Conservation (phyloP, 2,888 invertebrate species). For the Epistrophe grossulariae region DNA sequence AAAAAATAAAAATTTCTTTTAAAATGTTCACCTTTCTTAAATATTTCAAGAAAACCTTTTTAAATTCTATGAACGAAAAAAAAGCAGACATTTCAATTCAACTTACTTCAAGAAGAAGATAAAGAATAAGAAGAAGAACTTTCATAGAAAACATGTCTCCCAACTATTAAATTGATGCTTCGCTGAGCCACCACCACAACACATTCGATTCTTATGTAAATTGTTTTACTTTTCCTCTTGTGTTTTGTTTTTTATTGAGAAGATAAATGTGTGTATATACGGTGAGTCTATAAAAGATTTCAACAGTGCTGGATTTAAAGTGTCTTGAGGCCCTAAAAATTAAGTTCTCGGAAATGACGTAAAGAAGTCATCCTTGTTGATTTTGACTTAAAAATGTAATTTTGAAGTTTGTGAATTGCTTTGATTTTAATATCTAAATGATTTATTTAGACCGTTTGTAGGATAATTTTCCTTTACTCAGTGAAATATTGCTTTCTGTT, state of each 20-base stretch:
- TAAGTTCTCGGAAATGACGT: too few species aligned
- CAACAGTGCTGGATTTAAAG: neutral
- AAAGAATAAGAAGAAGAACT: neutral
- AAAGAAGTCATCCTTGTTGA: too few species aligned
- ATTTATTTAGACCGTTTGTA: too few species aligned
- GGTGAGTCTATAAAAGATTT: neutral
- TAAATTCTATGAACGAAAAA: neutral
- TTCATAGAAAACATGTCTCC: slow-evolving; percentile 26
- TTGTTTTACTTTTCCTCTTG: slow-evolving; percentile 44
- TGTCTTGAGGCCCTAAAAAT: neutral
- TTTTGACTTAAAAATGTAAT: too few species aligned
- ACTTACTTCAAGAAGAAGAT: neutral
- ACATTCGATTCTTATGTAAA: slow-evolving; percentile 66
- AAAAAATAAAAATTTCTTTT: neutral
- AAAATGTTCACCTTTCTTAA: neutral
- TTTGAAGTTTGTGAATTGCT: too few species aligned
- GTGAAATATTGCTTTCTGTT: too few species aligned
- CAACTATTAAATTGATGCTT: slow-evolving; percentile 24
- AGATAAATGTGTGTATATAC: neutral
- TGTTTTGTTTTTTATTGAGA: slow-evolving; percentile 1
- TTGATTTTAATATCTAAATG: too few species aligned
- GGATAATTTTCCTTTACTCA: too few species aligned
- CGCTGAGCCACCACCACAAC: slow-evolving; percentile 10
- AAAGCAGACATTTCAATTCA: slow-evolving; percentile 15
- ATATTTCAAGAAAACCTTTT: neutral